Evolutionary conservation across 2,888 invertebrate species (phyloP).

Genomic region (Tineola bisselliella): DNA sequence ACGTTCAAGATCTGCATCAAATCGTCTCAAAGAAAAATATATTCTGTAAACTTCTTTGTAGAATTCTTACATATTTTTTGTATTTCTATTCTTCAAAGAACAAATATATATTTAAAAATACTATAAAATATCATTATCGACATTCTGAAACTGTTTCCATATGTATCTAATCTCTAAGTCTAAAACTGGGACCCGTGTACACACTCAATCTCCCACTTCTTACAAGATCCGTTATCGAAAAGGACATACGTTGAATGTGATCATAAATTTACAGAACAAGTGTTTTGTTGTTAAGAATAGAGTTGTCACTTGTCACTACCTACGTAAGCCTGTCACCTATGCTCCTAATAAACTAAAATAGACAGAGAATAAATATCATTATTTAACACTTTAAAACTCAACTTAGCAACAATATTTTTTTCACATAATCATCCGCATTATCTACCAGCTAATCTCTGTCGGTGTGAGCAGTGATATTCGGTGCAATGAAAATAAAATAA

Average conservation of each 20-base stretch:
- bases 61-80: not conserved
- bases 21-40: not conserved
- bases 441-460: no score
- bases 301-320: not conserved
- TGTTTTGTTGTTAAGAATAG: not conserved
- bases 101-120: no score
- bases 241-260: not conserved
- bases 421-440: no score
- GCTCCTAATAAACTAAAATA: not conserved
- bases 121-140: not conserved
- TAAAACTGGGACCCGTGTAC: not conserved
- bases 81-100: no score
- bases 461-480: no score
- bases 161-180: not conserved
- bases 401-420: no score
- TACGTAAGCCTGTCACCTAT: not conserved
- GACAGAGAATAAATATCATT: no score
- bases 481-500: no score
- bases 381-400: no score
- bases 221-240: not conserved
- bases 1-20: not conserved
- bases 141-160: not conserved
- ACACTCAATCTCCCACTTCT: not conserved
- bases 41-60: conserved; percentile 2
- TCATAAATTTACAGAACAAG: not conserved